phyloP scores from a whole-genome alignment of 2,888 invertebrate genomes.

The Campoplex capitator region DNA sequence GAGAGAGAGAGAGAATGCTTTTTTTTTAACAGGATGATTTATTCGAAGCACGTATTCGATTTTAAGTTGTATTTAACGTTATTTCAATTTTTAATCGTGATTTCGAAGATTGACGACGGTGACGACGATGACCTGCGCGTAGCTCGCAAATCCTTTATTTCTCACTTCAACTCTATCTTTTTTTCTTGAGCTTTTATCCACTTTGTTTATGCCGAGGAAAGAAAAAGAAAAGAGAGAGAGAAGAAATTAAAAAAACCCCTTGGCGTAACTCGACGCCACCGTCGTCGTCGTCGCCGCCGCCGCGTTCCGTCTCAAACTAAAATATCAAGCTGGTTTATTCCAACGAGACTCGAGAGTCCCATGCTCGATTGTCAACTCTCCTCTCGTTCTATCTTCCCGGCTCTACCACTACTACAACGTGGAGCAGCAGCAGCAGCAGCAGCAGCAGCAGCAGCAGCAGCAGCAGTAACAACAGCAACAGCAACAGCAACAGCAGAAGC shows the following conservation, averaged over 20 bases:
- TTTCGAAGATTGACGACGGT: constrained; percentile 42
- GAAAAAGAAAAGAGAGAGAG: not conserved
- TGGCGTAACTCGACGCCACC: constrained; percentile 30
- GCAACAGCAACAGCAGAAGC: constrained; percentile 36
- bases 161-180: not conserved
- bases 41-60: not conserved
- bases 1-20: not conserved
- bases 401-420: constrained; percentile 26
- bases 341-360: constrained; percentile 63
- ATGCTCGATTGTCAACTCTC: constrained; percentile 66
- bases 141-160: not conserved
- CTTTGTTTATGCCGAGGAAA: constrained; percentile 22
- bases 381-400: constrained; percentile 47
- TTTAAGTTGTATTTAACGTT: constrained; percentile 4
- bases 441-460: constrained; percentile 5
- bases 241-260: not conserved
- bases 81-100: constrained; percentile 26
- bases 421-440: constrained; percentile 50
- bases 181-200: constrained; percentile 1
- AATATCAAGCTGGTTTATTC: constrained; percentile 44
- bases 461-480: constrained; percentile 21
- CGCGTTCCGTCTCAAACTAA: constrained; percentile 31
- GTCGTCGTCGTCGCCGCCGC: constrained; percentile 27
- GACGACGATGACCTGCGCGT: constrained; percentile 40
- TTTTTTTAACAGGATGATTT: not conserved